Conservation (phyloP, 1,140 invertebrate genomes). For the Hyles vespertilio region DNA sequence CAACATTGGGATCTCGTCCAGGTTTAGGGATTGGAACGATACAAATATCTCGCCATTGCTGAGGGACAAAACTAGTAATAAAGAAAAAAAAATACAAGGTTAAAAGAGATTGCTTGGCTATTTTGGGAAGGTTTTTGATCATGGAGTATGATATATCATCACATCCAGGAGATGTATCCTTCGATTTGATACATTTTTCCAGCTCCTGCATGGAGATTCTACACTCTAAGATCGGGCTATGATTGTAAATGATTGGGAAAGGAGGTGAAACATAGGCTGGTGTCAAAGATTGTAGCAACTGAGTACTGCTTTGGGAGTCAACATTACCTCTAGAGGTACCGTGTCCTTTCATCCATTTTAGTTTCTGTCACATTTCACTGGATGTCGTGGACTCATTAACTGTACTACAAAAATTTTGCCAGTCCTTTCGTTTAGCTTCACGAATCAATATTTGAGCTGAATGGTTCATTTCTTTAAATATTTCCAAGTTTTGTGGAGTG, state of each 20-base stretch:
- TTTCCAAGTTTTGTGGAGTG: conserved; percentile 30
- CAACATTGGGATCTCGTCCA: background rate
- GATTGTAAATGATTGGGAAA: conserved; percentile 10
- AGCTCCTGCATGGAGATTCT: conserved; percentile 17
- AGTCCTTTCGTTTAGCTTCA: conserved; percentile 13
- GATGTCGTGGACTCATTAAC: conserved; percentile 12
- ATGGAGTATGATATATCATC: conserved; percentile 26
- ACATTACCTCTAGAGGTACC: background rate
- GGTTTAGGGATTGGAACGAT: conserved; percentile 6
- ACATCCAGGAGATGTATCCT: conserved; percentile 20
- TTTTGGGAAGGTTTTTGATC: conserved; percentile 6
- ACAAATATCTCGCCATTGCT: conserved; percentile 8
- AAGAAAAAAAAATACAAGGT: conserved; percentile 2
- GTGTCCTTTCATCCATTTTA: conserved; percentile 27
- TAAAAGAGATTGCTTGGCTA: background rate
- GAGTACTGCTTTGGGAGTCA: conserved; percentile 2
- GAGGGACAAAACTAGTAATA: background rate
- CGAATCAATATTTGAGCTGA: conserved; percentile 18
- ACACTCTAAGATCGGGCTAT: conserved; percentile 15
- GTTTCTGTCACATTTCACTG: conserved; percentile 22
- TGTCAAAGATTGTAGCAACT: conserved; percentile 18
- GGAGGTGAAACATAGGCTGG: conserved; percentile 22
- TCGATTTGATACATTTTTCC: conserved; percentile 15
- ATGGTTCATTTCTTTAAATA: conserved; percentile 19
- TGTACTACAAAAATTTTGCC: conserved; percentile 22